Evolutionary conservation across 2,888 invertebrate species (phyloP), one percentile per base, ranked within the genome.

Genomic region (Cephus nigrinus): DNA sequence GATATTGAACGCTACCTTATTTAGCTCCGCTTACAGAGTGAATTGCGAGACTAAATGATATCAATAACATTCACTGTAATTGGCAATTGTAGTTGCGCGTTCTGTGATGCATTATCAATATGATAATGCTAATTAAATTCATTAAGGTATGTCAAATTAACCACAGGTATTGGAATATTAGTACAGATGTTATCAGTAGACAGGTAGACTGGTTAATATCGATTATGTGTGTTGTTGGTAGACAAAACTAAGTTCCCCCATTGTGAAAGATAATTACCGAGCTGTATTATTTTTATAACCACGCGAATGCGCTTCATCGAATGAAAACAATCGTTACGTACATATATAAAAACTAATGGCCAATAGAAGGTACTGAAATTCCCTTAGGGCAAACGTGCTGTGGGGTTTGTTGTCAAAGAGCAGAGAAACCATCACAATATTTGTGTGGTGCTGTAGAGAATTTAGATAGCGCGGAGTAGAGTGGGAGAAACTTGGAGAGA

Each of bases 271-370:
- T 35, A 76, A 33, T 33, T 33, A 33, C 32, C 12, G 31, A n/a
- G 30, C 36, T 73, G 36, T 74, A 68, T 34, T 71, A 31, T 73
- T 71, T 75, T 75, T 69, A 12, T 68, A 31, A n/a, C 55, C 9
- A 75, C 2, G 15, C 11, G 31, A 69, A 34, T 72, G 36, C 30
- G 34, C 23, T 76, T 40, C n/a, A 30, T 15, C 55, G 55, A 55
- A 55, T 2, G 23, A 23, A 55, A 23, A 55, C 2, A 55, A 55
- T 23, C 5, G 55, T 55, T 5, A 23, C 55, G 55, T 15, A 55
- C 55, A 9, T 2, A 23, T 55, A 55, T 23, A 55, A 55, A 23
- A 55, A 23, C 9, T 23, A 23, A 23, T 55, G 23, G 9, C 0
- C 23, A 55, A 23, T 55, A 55, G 55, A 55, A 55, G 23, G 23